Evolutionary conservation across 1,140 invertebrate species (phyloP).

Genomic region (Nebria ingens): DNA sequence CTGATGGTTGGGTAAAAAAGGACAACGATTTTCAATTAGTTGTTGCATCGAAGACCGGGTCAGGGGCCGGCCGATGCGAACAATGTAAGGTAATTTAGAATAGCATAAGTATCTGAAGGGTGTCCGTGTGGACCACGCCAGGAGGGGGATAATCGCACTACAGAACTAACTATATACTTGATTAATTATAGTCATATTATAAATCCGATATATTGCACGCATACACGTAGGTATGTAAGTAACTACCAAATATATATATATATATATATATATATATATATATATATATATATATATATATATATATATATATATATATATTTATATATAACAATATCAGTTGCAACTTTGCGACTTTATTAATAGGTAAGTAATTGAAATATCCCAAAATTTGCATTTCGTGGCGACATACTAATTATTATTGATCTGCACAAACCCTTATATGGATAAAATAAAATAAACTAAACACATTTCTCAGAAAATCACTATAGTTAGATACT

Average conservation of each 20-base stretch:
- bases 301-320: not conserved
- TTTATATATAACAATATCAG: not conserved
- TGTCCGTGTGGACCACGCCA: too few species aligned
- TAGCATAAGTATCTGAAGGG: not conserved
- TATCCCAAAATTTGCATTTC: too few species aligned
- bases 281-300: not conserved
- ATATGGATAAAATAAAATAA: too few species aligned
- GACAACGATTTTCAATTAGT: not conserved
- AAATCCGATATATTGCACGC: not conserved
- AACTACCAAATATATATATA: not conserved
- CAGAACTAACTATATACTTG: not conserved
- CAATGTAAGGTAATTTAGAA: not conserved
- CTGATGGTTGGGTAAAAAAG: not conserved
- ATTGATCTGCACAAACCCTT: too few species aligned
- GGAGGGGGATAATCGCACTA: not conserved
- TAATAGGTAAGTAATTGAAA: too few species aligned
- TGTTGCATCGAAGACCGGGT: not conserved
- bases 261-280: not conserved
- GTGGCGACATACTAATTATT: too few species aligned
- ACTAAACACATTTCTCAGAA: too few species aligned
- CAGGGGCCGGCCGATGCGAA: not conserved
- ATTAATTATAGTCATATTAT: not conserved
- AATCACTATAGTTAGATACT: too few species aligned
- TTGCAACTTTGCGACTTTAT: not conserved
- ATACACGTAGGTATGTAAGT: not conserved